Evolutionary conservation across 2,797 vertebrate species (phyloP).

Genomic region (Rhynchotus rufescens): DNA sequence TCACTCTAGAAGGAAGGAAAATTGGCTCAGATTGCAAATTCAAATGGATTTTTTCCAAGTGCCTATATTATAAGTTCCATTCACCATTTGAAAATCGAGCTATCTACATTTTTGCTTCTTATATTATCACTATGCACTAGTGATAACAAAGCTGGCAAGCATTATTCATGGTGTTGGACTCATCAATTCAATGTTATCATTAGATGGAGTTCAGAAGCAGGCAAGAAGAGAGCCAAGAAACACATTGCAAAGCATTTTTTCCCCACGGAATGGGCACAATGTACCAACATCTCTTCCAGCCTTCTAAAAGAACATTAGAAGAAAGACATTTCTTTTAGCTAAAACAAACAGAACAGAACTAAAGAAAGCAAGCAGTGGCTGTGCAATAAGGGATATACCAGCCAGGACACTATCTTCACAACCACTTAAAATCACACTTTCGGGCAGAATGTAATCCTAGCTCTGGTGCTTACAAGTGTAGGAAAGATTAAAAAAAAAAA

Average conservation of each 20-base stretch:
- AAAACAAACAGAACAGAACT: background rate
- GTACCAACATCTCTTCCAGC: background rate
- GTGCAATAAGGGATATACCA: background rate
- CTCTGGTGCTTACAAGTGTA: background rate
- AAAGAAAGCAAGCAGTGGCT: background rate
- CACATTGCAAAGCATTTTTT: background rate
- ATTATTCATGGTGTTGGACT: background rate
- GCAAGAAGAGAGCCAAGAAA: conserved; percentile 15
- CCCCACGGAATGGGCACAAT: conserved; percentile 15
- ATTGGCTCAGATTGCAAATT: conserved; percentile 6
- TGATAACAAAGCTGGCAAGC: background rate
- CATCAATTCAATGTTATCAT: background rate
- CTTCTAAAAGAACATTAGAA: background rate
- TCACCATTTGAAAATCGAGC: background rate
- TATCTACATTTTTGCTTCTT: background rate
- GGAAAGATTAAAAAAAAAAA: background rate
- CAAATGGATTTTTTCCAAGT: conserved; percentile 47
- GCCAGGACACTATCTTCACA: background rate
- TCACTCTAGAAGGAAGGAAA: conserved; percentile 22
- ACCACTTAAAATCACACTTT: conserved; percentile 14
- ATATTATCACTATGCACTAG: background rate
- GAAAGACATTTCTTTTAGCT: background rate
- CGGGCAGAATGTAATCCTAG: background rate
- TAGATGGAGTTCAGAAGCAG: background rate
- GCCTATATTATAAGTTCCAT: background rate